phyloP scores from a whole-genome alignment of 2,888 invertebrate species.

The Homarus gammarus region DNA sequence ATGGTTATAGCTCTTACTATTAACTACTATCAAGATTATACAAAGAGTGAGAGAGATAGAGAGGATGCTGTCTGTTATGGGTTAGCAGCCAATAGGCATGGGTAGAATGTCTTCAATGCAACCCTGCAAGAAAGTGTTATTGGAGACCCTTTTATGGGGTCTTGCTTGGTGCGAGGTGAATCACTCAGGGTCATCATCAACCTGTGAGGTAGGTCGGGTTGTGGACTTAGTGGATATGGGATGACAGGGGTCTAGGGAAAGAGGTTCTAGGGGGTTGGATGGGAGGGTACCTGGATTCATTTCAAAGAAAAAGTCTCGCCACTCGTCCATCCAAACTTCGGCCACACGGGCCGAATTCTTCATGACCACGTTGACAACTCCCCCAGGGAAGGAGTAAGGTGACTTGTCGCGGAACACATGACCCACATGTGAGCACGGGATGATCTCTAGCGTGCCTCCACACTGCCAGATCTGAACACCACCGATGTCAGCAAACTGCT shows the following conservation, averaged over 20 bases:
- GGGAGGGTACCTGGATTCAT: conserved; percentile 94
- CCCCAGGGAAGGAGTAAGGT: conserved; percentile 99
- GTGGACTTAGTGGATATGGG: conserved; percentile 16
- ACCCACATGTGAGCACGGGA: conserved; percentile 96
- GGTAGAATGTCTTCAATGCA: background rate
- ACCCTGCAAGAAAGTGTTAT: conserved; percentile 46
- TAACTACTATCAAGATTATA: background rate
- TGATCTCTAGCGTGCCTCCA: conserved; percentile 96
- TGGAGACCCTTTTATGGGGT: conserved; percentile 21
- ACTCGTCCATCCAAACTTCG: conserved; percentile 99
- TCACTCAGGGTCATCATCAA: conserved; percentile 37
- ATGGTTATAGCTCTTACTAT: background rate
- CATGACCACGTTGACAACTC: conserved; percentile 96
- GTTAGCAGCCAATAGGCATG: conserved; percentile 20
- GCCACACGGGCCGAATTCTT: conserved; percentile 99
- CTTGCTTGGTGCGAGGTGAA: conserved; percentile 24
- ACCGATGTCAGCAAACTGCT: conserved; percentile 15
- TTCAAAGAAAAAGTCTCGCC: conserved; percentile 99
- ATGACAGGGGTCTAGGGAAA: conserved; percentile 24
- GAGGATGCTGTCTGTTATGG: conserved; percentile 22
- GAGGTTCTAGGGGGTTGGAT: background rate
- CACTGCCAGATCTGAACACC: conserved; percentile 93
- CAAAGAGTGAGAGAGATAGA: background rate
- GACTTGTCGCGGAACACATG: conserved; percentile 99
- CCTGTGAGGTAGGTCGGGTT: conserved; percentile 26